Evolutionary conservation across 2,888 invertebrate species (phyloP).

Genomic region (Listrodromus nycthemerus): DNA sequence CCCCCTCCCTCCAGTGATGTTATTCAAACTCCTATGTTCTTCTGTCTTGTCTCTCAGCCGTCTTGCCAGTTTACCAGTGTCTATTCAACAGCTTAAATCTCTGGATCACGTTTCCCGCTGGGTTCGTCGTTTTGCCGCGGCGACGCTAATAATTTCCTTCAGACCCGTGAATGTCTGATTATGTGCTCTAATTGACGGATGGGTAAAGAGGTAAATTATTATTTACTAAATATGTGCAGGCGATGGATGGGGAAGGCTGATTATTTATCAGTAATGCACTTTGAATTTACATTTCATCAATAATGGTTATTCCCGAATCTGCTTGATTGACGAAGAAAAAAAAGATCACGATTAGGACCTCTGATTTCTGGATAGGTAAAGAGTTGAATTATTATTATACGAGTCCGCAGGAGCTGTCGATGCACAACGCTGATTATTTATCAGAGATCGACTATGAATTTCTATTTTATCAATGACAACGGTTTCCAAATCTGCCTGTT

Average conservation of each 20-base stretch:
- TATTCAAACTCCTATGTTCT: slow-evolving; percentile 35
- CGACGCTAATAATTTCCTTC: slow-evolving; percentile 35
- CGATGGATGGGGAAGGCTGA: too few relatives aligned
- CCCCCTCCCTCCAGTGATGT: slow-evolving; percentile 19
- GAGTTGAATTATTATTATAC: neutral
- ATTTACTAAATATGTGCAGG: too few relatives aligned
- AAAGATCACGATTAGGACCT: neutral
- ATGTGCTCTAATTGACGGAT: neutral
- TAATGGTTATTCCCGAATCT: too few relatives aligned
- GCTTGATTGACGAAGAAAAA: too few relatives aligned
- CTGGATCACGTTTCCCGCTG: slow-evolving; percentile 14
- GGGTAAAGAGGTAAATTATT: neutral
- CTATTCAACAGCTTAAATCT: slow-evolving; percentile 19
- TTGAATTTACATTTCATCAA: too few relatives aligned
- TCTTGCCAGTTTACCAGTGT: slow-evolving; percentile 28
- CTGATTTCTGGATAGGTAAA: neutral
- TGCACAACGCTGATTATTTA: neutral
- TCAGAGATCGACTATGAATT: neutral
- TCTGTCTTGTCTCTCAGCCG: slow-evolving; percentile 47
- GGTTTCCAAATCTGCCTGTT: slow-evolving; percentile 1
- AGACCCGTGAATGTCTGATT: slow-evolving; percentile 16
- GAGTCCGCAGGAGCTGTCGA: neutral
- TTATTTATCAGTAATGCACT: too few relatives aligned
- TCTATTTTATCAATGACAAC: slow-evolving; percentile 36
- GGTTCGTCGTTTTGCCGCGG: slow-evolving; percentile 22